Evolutionary conservation across 2,113 vertebrate genomes (phyloP), one percentile per base, ranked within the genome.

Genomic region (Heterotis niloticus): DNA sequence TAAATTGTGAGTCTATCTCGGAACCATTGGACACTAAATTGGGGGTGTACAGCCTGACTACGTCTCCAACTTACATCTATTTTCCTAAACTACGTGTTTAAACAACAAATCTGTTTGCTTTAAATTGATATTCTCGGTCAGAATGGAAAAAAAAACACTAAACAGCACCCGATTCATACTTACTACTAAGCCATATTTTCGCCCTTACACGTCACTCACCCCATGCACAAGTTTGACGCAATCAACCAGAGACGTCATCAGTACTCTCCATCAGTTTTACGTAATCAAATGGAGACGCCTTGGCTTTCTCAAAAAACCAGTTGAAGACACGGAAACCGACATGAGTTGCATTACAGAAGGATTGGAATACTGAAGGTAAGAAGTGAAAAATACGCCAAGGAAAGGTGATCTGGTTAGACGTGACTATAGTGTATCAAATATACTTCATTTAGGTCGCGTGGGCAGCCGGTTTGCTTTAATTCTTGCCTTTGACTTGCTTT

Each of bases 271-370:
- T n/a, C 0, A 51, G 0, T 0, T 0, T 83, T 83, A 85, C 85
- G 87, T 82, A 78, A 90, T 88, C 84, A 88, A 20, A 0, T n/a
- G 0, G 82, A 82, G 86, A 79, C 80, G 20, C 0, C 52, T 51
- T 75, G 57, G 60, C 44, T 75, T 44, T 73, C n/a, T 29, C 26
- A 54, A 65, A 75, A 56, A 60, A 12, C 18, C 26, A 11, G 5
- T 62, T 64, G 34, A 79, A 73, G 34, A 23, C 62, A 13, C 13
- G 23, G 62, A 59, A 79, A 72, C 26, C 10, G 60, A 44, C 10
- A 62, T 14, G 7, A 75, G 28, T 56, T 67, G 11, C 51, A 26
- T 12, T 12, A 20, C 28, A 64, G 64, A 28, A n/a, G 16, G 51
- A 12, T 10, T 68, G 24, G 12, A 14, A 29, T 1, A 18, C n/a